A percentile compares a stretch with the other conserved stretches of the same genome.
Evolutionary conservation across 1,140 invertebrate species (phyloP).

Genomic region (Macrostomum lignano): DNA sequence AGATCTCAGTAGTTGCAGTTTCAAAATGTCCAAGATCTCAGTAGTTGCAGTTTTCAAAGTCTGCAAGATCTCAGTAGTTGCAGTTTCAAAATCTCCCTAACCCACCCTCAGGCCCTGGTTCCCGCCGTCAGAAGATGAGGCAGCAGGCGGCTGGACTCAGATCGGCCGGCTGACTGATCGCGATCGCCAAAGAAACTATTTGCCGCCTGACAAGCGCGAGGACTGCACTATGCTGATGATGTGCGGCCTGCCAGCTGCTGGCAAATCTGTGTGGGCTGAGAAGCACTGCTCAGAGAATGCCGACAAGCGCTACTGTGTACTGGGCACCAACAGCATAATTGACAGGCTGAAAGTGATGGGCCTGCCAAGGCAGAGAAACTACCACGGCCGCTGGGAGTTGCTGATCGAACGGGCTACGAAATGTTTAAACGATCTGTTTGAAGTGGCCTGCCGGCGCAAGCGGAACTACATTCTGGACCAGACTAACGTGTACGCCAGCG

Average conservation of each 20-base stretch:
- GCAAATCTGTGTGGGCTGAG: conserved; percentile 59
- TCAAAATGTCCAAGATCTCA: no score
- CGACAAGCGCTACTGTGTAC: conserved; percentile 50
- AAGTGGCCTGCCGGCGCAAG: conserved; percentile 45
- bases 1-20: no score
- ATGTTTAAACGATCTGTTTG: conserved; percentile 48
- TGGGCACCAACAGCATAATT: conserved; percentile 52
- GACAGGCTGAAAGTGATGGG: conserved; percentile 65
- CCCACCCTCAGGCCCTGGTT: no score
- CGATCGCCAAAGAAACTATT: no score
- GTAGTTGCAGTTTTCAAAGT: no score
- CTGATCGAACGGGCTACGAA: conserved; percentile 54
- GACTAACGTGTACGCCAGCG: conserved; percentile 76
- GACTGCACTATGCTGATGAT: conserved; percentile 66
- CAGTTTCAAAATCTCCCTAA: no score
- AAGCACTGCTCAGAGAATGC: conserved; percentile 38
- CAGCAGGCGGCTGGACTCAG: no score
- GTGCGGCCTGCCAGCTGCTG: conserved; percentile 55
- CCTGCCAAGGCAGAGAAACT: conserved; percentile 37
- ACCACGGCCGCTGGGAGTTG: conserved; percentile 46
- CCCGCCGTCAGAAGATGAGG: no score
- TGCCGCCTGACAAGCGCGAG: conserved; percentile 39
- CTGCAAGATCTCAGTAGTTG: no score
- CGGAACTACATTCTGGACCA: conserved; percentile 79
- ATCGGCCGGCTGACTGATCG: no score